Conservation (phyloP, 2,888 invertebrate species). For the Drosophila lacicola region DNA sequence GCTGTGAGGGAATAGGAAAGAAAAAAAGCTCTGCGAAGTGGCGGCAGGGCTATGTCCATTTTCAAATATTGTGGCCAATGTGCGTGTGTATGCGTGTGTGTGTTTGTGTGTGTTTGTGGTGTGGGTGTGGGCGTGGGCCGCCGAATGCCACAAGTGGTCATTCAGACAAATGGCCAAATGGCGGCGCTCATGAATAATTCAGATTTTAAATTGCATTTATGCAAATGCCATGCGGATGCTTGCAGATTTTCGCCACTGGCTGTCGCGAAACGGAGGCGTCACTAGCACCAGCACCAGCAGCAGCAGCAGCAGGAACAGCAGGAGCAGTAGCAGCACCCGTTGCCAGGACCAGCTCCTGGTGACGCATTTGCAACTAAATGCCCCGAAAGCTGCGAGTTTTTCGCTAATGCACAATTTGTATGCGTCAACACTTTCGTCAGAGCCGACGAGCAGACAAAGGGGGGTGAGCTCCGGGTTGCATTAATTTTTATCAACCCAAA, state of each 20-base stretch:
- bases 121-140: constrained; percentile 13
- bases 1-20: not conserved
- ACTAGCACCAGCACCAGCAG: constrained; percentile 32
- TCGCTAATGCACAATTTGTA: constrained; percentile 82
- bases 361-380: constrained; percentile 79
- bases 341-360: constrained; percentile 30
- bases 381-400: constrained; percentile 76
- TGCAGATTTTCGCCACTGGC: constrained; percentile 77
- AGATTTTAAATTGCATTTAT: constrained; percentile 81
- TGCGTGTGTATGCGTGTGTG: constrained; percentile 10
- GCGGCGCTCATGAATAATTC: constrained; percentile 80
- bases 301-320: constrained; percentile 15
- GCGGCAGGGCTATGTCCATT: constrained; percentile 36
- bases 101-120: constrained; percentile 5
- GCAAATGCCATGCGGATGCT: constrained; percentile 78
- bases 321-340: not conserved
- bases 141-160: constrained; percentile 79
- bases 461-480: constrained; percentile 19
- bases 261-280: constrained; percentile 56
- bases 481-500: constrained; percentile 75
- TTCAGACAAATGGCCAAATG: constrained; percentile 82
- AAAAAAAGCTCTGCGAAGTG: constrained; percentile 2
- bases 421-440: constrained; percentile 80
- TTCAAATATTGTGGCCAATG: constrained; percentile 52
- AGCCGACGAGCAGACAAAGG: constrained; percentile 6